Evolutionary conservation across 1,140 invertebrate species (phyloP), one percentile per base, ranked within the genome.

Genomic region (Aphis gossypii): DNA sequence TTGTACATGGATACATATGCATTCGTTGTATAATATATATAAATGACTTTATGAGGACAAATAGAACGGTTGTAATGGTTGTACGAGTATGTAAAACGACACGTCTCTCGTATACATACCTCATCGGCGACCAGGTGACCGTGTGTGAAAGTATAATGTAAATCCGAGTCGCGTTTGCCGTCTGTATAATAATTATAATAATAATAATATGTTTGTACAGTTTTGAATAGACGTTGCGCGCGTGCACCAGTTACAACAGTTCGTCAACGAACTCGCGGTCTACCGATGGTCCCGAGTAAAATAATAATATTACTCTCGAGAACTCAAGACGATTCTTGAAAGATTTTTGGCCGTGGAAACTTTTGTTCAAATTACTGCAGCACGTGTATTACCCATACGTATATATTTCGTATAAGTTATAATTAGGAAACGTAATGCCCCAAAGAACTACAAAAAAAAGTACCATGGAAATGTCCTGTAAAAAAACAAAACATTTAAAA

Each of bases 71-170:
- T 14, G 25, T 76, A 76, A 76, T 76, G 60, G 60, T 25, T 46
- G 84, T 44, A 25, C 30, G 84, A 30, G 25, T 46, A 44, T 46
- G 30, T 46, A 86, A 35, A 35, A 86, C 20, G 46, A 86, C 84
- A 2, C 60, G 60, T 76, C 84, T 44, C 38, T 41, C 38, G 38
- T 46, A 9, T 44, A 30, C 41, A 18, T 46, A 46, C 14, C 25
- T 6, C 84, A 46, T n/a, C 44, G 44, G 84, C 48, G 44, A 86
- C 84, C 84, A 86, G 84, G 84, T 86, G 84, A 86, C 84, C 84
- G 23, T 25, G 84, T 86, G 44, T 46, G 84, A 86, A 86, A 86
- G 84, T 46, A 48, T 86, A 86, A 86, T 46, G 23, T 86, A 44
- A 86, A 86, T 30, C 83, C 83, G 21, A 25, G 38, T 30, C 41